Evolutionary conservation across 2,797 vertebrate genomes (phyloP), one percentile per base, ranked within the genome.

Genomic region (Sebastes hopkinsi): DNA sequence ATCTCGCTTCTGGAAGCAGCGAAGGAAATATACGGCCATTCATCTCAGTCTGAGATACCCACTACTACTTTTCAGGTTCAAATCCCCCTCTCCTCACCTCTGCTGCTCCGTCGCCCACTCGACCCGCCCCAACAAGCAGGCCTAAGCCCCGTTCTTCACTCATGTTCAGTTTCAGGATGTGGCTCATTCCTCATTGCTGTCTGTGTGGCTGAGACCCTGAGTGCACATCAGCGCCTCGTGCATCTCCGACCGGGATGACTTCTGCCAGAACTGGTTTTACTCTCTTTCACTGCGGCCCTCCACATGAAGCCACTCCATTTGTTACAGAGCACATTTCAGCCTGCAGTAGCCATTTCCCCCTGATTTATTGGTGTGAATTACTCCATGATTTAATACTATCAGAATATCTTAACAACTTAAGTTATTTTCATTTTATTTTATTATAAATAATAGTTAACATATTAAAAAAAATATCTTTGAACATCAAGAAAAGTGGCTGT

Each of bases 101-200:
- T 55, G 18, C 77, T 20, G 76, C 81, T 61, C 54, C 32, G 2
- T 64, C 62, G 10, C 34, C 27, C 60, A 64, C 65, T 75, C 56
- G 2, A 70, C 50, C 32, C 50, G 23, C 11, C 67, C 64, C 70
- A 71, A 42, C 58, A 69, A 14, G 42, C 59, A 27, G 38, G 29
- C 22, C 59, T 36, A 16, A 59, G 67, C 46, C 42, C 25, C 72
- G 62, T 46, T 78, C 52, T 81, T 72, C 38, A 8, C 59, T 85
- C 66, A 81, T 79, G 91, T 76, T 89, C 77, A 60, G 42, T 59
- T 36, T 82, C 82, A 91, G 91, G 92, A 92, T 95, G 91, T 52
- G 75, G 70, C 74, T 81, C 88, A 90, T 93, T 92, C 77, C 82
- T 94, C 84, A 78, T 72, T 61, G 77, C 89, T 88, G 89, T 78